Evolutionary conservation across 2,797 vertebrate species (phyloP).

Genomic region (Petrocephalus schoutedeni): DNA sequence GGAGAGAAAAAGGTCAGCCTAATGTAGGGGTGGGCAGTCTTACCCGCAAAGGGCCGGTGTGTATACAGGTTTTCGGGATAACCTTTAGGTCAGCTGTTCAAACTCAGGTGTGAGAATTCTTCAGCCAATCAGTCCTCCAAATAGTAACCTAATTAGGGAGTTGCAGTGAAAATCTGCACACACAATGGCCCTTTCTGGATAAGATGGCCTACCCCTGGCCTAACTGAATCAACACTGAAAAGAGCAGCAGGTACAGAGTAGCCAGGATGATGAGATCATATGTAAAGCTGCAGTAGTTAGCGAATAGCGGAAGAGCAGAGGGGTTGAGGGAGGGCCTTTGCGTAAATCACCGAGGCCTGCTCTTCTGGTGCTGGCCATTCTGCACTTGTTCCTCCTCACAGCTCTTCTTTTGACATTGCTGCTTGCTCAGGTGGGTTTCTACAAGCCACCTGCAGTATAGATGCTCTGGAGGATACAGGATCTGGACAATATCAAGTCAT

Average conservation of each 20-base stretch:
- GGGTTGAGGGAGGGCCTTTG: background rate
- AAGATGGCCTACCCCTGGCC: too few species aligned
- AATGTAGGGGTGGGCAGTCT: background rate
- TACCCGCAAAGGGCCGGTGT: too few species aligned
- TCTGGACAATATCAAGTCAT: background rate
- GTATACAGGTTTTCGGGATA: too few species aligned
- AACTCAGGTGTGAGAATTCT: too few species aligned
- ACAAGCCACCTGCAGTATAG: constrained; percentile 24
- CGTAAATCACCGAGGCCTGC: background rate
- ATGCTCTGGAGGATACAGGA: constrained; percentile 28
- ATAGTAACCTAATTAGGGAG: too few species aligned
- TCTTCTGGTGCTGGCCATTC: background rate
- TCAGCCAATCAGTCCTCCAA: too few species aligned
- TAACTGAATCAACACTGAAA: background rate
- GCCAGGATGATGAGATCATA: background rate
- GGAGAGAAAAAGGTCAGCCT: background rate
- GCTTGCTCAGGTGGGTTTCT: constrained; percentile 14
- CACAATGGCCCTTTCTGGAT: too few species aligned
- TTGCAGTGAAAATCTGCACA: too few species aligned
- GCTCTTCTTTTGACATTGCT: constrained; percentile 12
- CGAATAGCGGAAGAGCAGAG: background rate
- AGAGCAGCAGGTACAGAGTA: background rate
- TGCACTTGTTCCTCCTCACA: background rate
- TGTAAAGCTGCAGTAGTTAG: background rate
- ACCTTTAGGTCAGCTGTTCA: too few species aligned